Evolutionary conservation across 2,888 invertebrate genomes (phyloP), one percentile per base, ranked within the genome.

Genomic region (Embidobia sp.): DNA sequence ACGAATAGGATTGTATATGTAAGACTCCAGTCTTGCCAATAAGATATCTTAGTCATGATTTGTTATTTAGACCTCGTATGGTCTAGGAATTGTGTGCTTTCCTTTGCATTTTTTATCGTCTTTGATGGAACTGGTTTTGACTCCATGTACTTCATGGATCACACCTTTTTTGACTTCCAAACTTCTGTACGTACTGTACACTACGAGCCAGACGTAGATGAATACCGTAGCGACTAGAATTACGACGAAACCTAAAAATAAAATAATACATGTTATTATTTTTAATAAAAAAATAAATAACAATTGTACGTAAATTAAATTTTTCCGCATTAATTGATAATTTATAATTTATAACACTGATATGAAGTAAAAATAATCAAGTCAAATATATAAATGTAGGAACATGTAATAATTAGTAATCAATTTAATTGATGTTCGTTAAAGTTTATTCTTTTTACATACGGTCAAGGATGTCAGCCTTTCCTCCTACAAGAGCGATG

Each of bases 181-280:
- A 64, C 86, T 87, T 57, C 88, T 85, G 78, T 90, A 90, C 42
- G 88, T 87, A 44, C 90, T 90, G 81, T 90, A 90, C 1, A 90
- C 90, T 4, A 89, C 88, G 40, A 90, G 84, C 88, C 90, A 90
- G 59, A 87, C 80, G 81, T 90, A 90, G 67, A 90, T 84, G 46
- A 85, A 84, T 11, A 85, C 72, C 11, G 83, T 78, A 4, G 85
- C 83, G 8, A 85, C 64, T n/a, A 81, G 73, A 2, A 86, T 67
- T 3, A 85, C 80, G 35, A 86, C 61, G 7, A 87, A 53, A 22
- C 86, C 88, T 88, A 74, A 4, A 53, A 31, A 27, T 1, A 29
- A 48, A 19, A 1, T 26, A n/a, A n/a, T n/a, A n/a, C n/a, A n/a
- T n/a, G n/a, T n/a, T n/a, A 22, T 22, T 22, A 4, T 22, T 22